Conservation (phyloP, 2,888 invertebrate species). For the Drosophila kokeensis region DNA sequence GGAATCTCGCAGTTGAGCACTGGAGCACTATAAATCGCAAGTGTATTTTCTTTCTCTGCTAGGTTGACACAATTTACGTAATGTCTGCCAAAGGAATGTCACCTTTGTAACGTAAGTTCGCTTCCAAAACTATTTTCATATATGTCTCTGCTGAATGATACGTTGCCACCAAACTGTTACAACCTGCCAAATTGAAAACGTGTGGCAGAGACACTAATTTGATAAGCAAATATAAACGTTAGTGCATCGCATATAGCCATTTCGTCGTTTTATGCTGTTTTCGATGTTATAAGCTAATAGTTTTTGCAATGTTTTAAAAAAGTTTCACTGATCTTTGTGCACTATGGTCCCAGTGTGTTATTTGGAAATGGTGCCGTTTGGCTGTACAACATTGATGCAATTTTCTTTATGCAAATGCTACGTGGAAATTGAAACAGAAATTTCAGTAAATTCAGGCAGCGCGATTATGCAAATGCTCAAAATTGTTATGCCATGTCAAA, state of each 20-base stretch:
- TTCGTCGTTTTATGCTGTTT: conserved; percentile 14
- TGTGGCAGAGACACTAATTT: conserved; percentile 74
- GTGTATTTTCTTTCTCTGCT: neutral
- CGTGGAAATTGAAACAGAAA: conserved; percentile 61
- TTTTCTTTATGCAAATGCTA: conserved; percentile 64
- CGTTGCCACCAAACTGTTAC: conserved; percentile 39
- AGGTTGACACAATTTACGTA: neutral
- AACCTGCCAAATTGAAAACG: conserved; percentile 69
- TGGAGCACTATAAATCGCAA: neutral
- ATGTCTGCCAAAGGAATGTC: neutral
- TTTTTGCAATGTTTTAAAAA: conserved; percentile 39
- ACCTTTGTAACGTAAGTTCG: neutral
- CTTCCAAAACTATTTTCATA: neutral
- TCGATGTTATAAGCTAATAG: conserved; percentile 42
- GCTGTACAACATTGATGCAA: conserved; percentile 36
- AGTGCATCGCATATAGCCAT: conserved; percentile 29
- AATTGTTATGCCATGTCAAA: conserved; percentile 45
- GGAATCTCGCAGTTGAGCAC: neutral
- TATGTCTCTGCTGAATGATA: neutral
- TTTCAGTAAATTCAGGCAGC: conserved; percentile 61
- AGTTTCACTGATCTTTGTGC: conserved; percentile 33
- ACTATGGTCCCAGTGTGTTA: conserved; percentile 31
- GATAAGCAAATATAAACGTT: conserved; percentile 61
- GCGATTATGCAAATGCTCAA: conserved; percentile 73
- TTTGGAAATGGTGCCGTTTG: conserved; percentile 48